Base-by-base conservation (phyloP, 30 jellyfish, hydroid and myxozoan species). In the Rhopilema esculentum region DNA sequence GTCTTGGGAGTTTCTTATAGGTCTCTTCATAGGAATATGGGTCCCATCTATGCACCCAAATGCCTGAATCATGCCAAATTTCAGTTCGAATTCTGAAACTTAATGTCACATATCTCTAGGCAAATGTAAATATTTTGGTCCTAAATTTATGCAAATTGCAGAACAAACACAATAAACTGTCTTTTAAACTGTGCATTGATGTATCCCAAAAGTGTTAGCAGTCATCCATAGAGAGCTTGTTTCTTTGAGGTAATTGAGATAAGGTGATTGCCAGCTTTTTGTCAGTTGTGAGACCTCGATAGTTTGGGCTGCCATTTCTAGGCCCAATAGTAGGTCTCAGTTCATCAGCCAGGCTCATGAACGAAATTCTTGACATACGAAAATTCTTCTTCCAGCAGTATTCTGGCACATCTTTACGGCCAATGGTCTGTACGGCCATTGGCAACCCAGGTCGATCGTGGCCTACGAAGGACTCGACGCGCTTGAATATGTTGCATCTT, bases 41-140 rank as follows among this genome's bases (percentile, higher is more conserved):
- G 92, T 88, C 40, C 96, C 96, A 79, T 88, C 96, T 0, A 88
- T 53, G 40, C 92, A 88, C 8, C 92, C 96, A 79, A 86, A 86
- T 40, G 96, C 96, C 49, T 88, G 96, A 2, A 69, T 40, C 89
- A 88, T 71, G 26, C 92, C 92, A 71, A 68, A 81, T 49, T 81
- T 66, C 16, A 52, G 18, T 57, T 81, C 91, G 65, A 81, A 81
- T 48, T 81, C 91, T 22, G 83, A 31, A 2, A 71, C 85, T 68
- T 67, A 32, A 24, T 51, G 21, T 57, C 85, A 66, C 92, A 83
- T 83, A 32, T 23, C 49, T 67, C 31, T 83, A 49, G 90, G 90
- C 70, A 80, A 64, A 80, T 22, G 48, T 9, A 83, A 4, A 77
- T 79, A 83, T 19, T 27, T 67, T 49, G 92, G 92, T 85, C 85